Conservation (phyloP, 2,797 vertebrate genomes). For the Phoebastria nigripes region DNA sequence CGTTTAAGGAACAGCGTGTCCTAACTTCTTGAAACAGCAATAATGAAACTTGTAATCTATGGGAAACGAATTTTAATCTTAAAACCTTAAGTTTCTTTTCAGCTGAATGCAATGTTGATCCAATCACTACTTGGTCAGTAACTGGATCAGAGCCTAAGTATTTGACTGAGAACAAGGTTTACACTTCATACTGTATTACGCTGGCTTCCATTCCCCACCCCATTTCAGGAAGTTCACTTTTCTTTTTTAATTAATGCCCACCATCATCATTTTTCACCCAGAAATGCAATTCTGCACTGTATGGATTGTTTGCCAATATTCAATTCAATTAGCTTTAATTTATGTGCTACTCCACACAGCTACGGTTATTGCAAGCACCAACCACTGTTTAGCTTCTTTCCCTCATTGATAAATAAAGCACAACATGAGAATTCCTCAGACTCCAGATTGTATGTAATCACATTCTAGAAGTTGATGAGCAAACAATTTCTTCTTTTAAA, state of each 20-base stretch:
- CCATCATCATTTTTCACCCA: neutral
- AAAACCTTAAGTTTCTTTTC: neutral
- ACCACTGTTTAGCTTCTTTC: neutral
- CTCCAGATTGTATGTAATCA: neutral
- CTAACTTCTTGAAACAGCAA: neutral
- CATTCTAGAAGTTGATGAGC: neutral
- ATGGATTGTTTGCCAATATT: neutral
- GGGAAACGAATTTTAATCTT: neutral
- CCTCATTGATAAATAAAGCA: neutral
- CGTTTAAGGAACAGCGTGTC: neutral
- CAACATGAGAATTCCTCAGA: neutral
- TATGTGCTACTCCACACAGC: neutral
- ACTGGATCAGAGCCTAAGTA: neutral
- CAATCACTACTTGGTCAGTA: neutral
- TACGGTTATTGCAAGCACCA: neutral
- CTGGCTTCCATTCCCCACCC: neutral
- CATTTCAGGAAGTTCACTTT: neutral
- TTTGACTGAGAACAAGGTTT: neutral
- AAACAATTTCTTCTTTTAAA: neutral
- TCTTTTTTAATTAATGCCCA: neutral
- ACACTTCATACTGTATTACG: neutral
- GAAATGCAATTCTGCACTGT: neutral
- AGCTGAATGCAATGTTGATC: neutral
- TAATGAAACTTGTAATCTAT: neutral
- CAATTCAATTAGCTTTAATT: neutral